A percentile compares a stretch with the other conserved stretches of the same genome.
Conservation (phyloP, 1,140 invertebrate genomes). For the Batillaria attramentaria region DNA sequence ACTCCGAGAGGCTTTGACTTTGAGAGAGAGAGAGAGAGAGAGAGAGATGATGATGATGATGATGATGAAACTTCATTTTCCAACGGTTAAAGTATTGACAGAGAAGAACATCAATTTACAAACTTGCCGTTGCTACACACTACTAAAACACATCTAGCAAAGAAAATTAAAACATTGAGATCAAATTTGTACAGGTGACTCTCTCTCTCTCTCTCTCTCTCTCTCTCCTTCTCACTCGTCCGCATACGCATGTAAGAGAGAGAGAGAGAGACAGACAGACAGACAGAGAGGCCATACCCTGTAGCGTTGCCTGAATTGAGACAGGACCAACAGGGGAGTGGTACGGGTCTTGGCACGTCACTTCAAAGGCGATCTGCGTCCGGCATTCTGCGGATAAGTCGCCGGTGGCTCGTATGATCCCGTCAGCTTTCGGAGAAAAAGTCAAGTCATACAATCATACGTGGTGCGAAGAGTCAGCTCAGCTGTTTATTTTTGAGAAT, state of each 20-base stretch:
- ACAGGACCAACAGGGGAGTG: background rate
- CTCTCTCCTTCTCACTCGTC: background rate
- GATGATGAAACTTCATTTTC: background rate
- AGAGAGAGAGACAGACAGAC: slow-evolving; percentile 5
- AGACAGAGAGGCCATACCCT: background rate
- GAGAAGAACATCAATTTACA: background rate
- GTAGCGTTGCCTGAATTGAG: background rate
- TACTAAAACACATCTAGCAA: background rate
- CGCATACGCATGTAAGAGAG: background rate
- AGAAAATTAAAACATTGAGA: background rate
- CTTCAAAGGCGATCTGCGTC: background rate
- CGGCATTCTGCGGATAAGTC: background rate
- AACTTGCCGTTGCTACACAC: background rate
- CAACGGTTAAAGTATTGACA: background rate
- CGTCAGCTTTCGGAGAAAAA: background rate
- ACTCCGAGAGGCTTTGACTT: too few relatives aligned
- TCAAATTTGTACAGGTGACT: background rate
- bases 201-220: background rate
- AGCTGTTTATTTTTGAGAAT: too few relatives aligned
- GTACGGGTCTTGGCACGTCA: background rate
- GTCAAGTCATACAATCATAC: background rate
- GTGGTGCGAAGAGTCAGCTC: too few relatives aligned
- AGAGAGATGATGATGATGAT: background rate
- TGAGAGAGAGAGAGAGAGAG: background rate
- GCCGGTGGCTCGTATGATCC: background rate